Percentiles rank a stretch among this genome's conserved stretches.
Conservation (phyloP, 2,113 vertebrate species). For the Carassius auratus region DNA sequence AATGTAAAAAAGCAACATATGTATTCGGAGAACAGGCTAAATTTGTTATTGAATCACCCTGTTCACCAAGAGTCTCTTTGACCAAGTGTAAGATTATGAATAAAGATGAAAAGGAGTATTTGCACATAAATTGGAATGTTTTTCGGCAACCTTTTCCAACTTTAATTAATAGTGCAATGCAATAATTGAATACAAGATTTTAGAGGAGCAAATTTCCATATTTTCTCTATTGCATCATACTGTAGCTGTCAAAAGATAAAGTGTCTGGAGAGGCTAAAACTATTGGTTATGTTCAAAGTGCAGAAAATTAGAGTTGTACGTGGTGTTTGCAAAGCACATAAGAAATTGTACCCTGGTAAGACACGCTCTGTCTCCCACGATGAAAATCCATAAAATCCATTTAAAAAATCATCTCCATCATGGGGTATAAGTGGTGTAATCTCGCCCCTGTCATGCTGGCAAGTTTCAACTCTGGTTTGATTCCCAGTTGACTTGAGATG, state of each 20-base stretch:
- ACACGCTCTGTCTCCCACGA: slow-evolving; percentile 28
- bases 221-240: slow-evolving; percentile 31
- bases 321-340: slow-evolving; percentile 53
- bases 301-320: slow-evolving; percentile 46
- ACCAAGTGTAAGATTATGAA: not conserved
- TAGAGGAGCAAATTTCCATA: slow-evolving; percentile 37
- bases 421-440: slow-evolving; percentile 2
- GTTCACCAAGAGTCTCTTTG: not conserved
- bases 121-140: slow-evolving; percentile 35
- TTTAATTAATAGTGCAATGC: slow-evolving; percentile 7
- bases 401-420: not conserved
- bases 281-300: slow-evolving; percentile 43
- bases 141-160: slow-evolving; percentile 19
- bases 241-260: slow-evolving; percentile 39
- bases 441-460: not conserved
- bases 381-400: slow-evolving; percentile 52
- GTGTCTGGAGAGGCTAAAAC: slow-evolving; percentile 25
- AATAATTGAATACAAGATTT: slow-evolving; percentile 39
- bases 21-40: not conserved
- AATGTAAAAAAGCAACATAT: not conserved
- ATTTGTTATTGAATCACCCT: not conserved
- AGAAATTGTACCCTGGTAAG: slow-evolving; percentile 38
- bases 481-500: not conserved
- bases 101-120: slow-evolving; percentile 21
- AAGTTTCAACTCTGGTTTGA: not conserved